Conservation (phyloP, 1,140 invertebrate genomes). For the Chelonus insularis region DNA sequence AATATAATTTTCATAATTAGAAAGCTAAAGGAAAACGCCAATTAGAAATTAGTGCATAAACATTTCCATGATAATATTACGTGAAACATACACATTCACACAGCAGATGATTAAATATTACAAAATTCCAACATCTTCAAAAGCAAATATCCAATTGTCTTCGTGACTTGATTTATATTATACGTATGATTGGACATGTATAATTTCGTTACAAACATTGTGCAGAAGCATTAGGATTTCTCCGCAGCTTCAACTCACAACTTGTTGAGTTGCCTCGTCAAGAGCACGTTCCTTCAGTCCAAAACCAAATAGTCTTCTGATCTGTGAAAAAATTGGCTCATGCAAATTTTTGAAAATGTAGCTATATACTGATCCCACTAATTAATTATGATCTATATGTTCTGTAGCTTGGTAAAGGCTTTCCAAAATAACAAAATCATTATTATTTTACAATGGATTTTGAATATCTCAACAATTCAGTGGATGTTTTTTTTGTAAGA, state of each 20-base stretch:
- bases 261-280: slow-evolving; percentile 63
- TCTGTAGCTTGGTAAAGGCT: no score
- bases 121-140: neutral
- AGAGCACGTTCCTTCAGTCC: slow-evolving; percentile 63
- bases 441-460: no score
- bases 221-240: slow-evolving; percentile 6
- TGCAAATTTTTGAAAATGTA: slow-evolving; percentile 27
- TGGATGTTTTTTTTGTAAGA: no score
- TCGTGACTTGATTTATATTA: neutral
- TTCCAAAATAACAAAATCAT: no score
- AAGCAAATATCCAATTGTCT: neutral
- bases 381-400: no score
- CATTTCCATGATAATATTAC: no score
- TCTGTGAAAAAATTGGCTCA: slow-evolving; percentile 56
- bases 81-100: slow-evolving; percentile 11
- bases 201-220: neutral
- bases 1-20: no score
- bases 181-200: neutral
- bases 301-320: slow-evolving; percentile 66
- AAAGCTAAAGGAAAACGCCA: no score
- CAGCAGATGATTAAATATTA: slow-evolving; percentile 17
- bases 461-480: no score
- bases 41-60: no score
- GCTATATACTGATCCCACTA: no score
- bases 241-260: slow-evolving; percentile 62